A percentile compares a stretch with the other conserved stretches of the same genome.
Evolutionary conservation across 2,888 invertebrate species (phyloP).

Genomic region (Diploptera punctata): DNA sequence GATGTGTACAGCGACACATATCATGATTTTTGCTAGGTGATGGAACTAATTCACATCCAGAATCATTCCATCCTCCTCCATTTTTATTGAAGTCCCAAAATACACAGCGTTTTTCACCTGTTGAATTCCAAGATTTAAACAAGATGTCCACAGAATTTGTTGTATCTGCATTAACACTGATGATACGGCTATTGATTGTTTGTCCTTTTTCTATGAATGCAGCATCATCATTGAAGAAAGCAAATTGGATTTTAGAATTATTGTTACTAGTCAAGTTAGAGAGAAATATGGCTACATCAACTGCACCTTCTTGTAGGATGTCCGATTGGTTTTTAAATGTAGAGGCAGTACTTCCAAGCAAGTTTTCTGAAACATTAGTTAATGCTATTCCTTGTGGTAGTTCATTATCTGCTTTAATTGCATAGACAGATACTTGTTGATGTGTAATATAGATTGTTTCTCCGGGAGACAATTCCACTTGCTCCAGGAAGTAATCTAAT

Average conservation of each 20-base stretch:
- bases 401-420: not conserved
- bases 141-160: conserved; percentile 30
- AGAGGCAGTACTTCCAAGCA: not conserved
- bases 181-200: conserved; percentile 22
- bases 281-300: not conserved
- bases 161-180: conserved; percentile 9
- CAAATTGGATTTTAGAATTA: not conserved
- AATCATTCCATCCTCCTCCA: conserved; percentile 46
- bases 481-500: no score
- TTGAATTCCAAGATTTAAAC: conserved; percentile 40
- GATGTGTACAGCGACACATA: conserved; percentile 61
- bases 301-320: not conserved
- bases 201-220: not conserved
- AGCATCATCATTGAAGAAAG: conserved; percentile 10
- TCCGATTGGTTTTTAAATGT: not conserved
- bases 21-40: conserved; percentile 39
- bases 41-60: conserved; percentile 43
- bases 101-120: conserved; percentile 54
- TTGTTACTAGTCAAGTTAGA: not conserved
- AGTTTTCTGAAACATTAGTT: not conserved
- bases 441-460: no score
- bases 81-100: conserved; percentile 62
- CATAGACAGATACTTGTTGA: conserved; percentile 4
- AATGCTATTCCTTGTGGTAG: not conserved
- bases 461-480: no score